Base-by-base conservation (phyloP, 1,140 invertebrate genomes). In the Pinna nobilis region DNA sequence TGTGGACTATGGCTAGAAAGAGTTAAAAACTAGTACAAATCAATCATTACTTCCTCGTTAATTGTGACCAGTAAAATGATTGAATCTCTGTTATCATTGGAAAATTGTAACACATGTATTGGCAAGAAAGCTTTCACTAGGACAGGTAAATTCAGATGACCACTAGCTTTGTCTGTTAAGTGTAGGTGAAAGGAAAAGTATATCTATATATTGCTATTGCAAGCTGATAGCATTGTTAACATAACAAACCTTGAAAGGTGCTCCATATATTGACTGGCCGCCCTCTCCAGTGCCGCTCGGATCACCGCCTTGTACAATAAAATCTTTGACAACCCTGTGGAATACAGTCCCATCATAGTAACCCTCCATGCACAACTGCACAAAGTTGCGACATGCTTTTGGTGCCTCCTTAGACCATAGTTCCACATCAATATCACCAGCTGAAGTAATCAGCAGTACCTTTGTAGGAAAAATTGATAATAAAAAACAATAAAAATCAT, bases 341-440 rank as follows among this genome's bases (percentile, higher is more conserved):
- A 99, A 99, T 82, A 96, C 94, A 15, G 94, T 96, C 41, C 92
- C 92, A 89, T 99, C 93, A 86, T 99, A 99, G 90, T 99, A 99
- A 3, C 95, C 95, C 91, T 99, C 98, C 91, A 99, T 90, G 87
- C 97, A 99, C 11, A 99, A 90, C 89, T 99, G 98, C 33, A 99
- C 93, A 86, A 99, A 99, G 90, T 99, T 99, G 72, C 96, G 91
- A 82, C 96, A 97, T 35, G 98, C 96, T 89, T 96, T 95, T 5
- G 98, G 98, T 35, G 96, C 92, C 91, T 99, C 98, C 87, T 96
- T 96, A 0, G 97, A 93, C 98, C 98, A 99, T 84, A 99, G 90
- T 91, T 99, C 98, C 68, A 99, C 93, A 81, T 99, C 98, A 76
- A 99, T 96, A 84, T 99, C 98, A 35, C 98, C 98, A 23, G 95